These are phyloP conservation scores for Lissocephala sabroskyi DNA, from an alignment of 2,888 invertebrate genomes.

Conservation along the genomic window DNA sequence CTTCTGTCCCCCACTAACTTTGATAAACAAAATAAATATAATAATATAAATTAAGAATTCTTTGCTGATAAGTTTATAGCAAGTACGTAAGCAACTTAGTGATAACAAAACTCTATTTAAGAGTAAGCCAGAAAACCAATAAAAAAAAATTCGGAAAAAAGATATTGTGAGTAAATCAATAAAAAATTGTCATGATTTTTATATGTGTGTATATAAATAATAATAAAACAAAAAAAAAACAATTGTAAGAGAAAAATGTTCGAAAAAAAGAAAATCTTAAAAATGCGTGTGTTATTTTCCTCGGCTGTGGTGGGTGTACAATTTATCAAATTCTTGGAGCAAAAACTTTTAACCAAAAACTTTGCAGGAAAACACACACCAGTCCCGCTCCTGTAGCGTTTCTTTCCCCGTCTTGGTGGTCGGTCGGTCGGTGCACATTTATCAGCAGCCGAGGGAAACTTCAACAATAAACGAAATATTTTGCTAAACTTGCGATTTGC, in stretches of 20 bases:
- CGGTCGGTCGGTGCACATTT: conserved; percentile 2
- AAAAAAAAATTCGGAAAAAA: conserved; percentile 18
- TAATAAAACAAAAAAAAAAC: conserved; percentile 13
- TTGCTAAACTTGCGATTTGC: conserved; percentile 67
- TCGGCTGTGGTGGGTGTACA: conserved; percentile 24
- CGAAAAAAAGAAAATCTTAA: not conserved
- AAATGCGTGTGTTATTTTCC: conserved; percentile 1
- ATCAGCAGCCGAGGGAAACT: conserved; percentile 47
- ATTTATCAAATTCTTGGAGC: conserved; percentile 52
- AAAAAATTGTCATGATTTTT: conserved; percentile 64
- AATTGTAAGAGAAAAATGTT: conserved; percentile 11
- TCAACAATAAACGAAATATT: conserved; percentile 67
- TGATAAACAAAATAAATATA: conserved; percentile 12
- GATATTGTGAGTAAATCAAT: conserved; percentile 53
- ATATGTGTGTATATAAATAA: conserved; percentile 26
- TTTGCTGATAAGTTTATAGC: conserved; percentile 48
- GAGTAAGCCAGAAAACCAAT: conserved; percentile 48
- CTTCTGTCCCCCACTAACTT: conserved; percentile 12
- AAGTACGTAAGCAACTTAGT: conserved; percentile 62
- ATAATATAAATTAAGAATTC: conserved; percentile 15
- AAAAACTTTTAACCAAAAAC: conserved; percentile 26
- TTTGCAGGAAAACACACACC: conserved; percentile 17
- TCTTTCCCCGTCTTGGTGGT: too few species aligned
- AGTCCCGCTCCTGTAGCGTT: too few species aligned
- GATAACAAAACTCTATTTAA: conserved; percentile 47